Conservation (phyloP, 92 coral and sea anemone species). For the Parazoanthus atlanticus region DNA sequence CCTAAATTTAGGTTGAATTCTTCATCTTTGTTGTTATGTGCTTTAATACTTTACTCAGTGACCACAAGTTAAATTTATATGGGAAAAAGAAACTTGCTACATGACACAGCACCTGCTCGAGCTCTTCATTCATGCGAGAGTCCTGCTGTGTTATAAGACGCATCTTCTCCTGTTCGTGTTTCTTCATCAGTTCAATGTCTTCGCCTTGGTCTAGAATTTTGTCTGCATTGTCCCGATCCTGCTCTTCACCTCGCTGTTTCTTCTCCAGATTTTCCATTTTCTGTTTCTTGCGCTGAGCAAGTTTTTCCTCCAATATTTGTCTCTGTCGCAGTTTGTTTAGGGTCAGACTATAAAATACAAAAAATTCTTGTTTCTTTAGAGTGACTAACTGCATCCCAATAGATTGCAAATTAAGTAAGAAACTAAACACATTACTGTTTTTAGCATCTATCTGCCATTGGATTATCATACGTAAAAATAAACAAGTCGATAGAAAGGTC, state of each 20-base stretch:
- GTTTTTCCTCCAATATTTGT: constrained; percentile 81
- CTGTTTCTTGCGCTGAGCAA: constrained; percentile 75
- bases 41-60: too few relatives aligned
- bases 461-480: too few relatives aligned
- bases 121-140: constrained; percentile 71
- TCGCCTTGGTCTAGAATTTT: constrained; percentile 77
- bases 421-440: too few relatives aligned
- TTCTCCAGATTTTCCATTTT: constrained; percentile 76
- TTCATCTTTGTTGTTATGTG: too few relatives aligned
- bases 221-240: constrained; percentile 67
- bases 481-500: too few relatives aligned
- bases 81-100: not conserved
- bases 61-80: too few relatives aligned
- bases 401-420: too few relatives aligned
- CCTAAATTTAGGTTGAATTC: too few relatives aligned
- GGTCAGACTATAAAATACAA: constrained; percentile 66
- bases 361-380: not conserved
- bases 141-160: constrained; percentile 67
- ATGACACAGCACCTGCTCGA: constrained; percentile 62
- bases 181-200: constrained; percentile 84
- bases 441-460: too few relatives aligned
- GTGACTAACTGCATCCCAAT: too few relatives aligned
- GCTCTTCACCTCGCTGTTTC: constrained; percentile 78
- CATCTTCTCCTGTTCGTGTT: constrained; percentile 88
- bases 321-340: constrained; percentile 93